phyloP scores from a whole-genome alignment of 2,113 vertebrate species.

The Lasiurus cinereus region DNA sequence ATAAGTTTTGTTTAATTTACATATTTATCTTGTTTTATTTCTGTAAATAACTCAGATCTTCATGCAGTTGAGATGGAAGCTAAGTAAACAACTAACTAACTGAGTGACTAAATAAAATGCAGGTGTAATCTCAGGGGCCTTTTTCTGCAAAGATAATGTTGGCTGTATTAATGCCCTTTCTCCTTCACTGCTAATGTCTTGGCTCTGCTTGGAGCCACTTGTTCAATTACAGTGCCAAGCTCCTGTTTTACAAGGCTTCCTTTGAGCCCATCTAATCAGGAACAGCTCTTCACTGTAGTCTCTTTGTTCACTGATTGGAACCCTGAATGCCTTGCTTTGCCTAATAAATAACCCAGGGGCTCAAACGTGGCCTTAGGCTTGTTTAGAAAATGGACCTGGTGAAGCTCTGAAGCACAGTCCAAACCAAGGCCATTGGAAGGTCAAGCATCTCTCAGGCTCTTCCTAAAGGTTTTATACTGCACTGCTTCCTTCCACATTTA shows the following conservation, averaged over 20 bases:
- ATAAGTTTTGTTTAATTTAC: background rate
- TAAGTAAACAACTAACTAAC: background rate
- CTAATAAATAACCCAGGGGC: conserved; percentile 82
- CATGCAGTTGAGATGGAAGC: background rate
- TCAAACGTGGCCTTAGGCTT: conserved; percentile 75
- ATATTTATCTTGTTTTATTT: conserved; percentile 34
- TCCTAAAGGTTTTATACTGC: conserved; percentile 6
- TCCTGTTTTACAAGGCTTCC: conserved; percentile 78
- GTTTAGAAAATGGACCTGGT: conserved; percentile 66
- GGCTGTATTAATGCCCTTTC: conserved; percentile 59
- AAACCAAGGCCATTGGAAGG: conserved; percentile 51
- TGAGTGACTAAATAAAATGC: conserved; percentile 3
- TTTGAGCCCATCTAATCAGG: conserved; percentile 76
- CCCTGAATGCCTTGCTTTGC: conserved; percentile 77
- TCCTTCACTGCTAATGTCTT: conserved; percentile 72
- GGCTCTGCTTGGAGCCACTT: conserved; percentile 71
- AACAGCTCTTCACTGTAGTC: conserved; percentile 73
- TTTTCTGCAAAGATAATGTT: conserved; percentile 60
- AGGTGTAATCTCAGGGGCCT: conserved; percentile 39
- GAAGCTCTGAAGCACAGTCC: background rate
- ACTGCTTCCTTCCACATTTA: background rate
- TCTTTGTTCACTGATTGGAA: conserved; percentile 82
- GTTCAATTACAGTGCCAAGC: conserved; percentile 71
- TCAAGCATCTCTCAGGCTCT: background rate
- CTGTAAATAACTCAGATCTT: background rate